These are phyloP conservation scores for Lissonota sp. DNA, from an alignment of 2,888 invertebrate genomes.

Conservation along the genomic window DNA sequence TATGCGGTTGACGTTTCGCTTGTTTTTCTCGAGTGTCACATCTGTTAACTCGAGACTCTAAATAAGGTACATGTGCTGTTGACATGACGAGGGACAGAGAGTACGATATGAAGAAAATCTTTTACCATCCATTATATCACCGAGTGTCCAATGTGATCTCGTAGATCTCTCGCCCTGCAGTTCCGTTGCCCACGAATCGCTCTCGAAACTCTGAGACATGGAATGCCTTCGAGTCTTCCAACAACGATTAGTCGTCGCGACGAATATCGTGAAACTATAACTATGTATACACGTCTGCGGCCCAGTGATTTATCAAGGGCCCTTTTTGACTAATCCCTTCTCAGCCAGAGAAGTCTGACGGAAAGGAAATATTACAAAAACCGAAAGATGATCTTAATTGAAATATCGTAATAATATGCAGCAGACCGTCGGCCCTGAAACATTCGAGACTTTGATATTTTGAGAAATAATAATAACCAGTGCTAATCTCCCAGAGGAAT, in stretches of 20 bases:
- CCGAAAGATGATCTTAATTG: slow-evolving; percentile 53
- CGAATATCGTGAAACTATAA: slow-evolving; percentile 29
- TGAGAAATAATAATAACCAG: slow-evolving; percentile 1
- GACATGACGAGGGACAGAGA: slow-evolving; percentile 36
- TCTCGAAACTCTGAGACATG: slow-evolving; percentile 64
- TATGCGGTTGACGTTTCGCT: slow-evolving; percentile 19
- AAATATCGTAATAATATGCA: slow-evolving; percentile 67
- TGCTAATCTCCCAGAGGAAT: background rate
- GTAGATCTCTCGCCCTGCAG: background rate
- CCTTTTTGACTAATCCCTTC: slow-evolving; percentile 77
- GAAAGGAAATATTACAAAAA: slow-evolving; percentile 35
- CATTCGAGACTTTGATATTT: background rate
- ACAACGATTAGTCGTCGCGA: slow-evolving; percentile 60
- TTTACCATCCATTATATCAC: slow-evolving; percentile 34
- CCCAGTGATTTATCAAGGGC: slow-evolving; percentile 77
- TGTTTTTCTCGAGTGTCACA: slow-evolving; percentile 47
- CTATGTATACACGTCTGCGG: slow-evolving; percentile 39
- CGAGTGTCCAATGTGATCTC: slow-evolving; percentile 42
- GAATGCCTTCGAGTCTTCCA: slow-evolving; percentile 62
- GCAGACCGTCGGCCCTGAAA: slow-evolving; percentile 37
- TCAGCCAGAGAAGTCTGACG: slow-evolving; percentile 61
- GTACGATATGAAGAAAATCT: slow-evolving; percentile 39
- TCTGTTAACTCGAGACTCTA: slow-evolving; percentile 41
- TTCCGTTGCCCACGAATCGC: slow-evolving; percentile 36
- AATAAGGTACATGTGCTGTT: slow-evolving; percentile 5